Percentiles rank a stretch among this genome's conserved stretches.
These are phyloP conservation scores for Heteromormyrus szaboi DNA, from an alignment of 2,797 vertebrate species.

Conservation along the genomic window DNA sequence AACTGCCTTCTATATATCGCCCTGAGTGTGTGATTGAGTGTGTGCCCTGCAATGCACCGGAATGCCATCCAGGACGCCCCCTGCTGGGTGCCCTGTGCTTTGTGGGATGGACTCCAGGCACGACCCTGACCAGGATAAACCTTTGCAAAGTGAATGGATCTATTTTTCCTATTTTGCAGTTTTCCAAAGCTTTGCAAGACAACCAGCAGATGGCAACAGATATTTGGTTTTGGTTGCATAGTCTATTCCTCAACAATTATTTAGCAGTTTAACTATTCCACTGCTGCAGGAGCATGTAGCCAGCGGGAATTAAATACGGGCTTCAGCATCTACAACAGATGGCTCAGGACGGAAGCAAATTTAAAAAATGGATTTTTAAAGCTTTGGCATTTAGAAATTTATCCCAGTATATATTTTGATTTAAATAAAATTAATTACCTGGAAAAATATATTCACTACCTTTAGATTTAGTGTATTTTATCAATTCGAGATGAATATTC, in stretches of 20 bases:
- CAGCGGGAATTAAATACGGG: constrained; percentile 55
- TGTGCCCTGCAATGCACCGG: neutral
- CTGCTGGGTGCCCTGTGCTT: neutral
- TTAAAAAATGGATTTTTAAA: neutral
- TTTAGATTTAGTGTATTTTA: neutral
- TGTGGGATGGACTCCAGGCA: neutral
- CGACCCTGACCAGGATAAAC: neutral
- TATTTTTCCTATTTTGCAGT: neutral
- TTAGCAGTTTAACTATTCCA: neutral
- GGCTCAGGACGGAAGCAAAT: constrained; percentile 23
- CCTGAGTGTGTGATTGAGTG: neutral
- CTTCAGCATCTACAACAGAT: constrained; percentile 39
- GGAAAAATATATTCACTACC: neutral
- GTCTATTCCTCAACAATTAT: constrained; percentile 44
- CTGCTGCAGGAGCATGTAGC: constrained; percentile 50
- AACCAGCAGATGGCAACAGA: constrained; percentile 97
- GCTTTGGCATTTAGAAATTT: neutral
- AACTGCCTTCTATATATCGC: neutral
- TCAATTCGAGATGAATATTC: neutral
- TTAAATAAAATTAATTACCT: neutral
- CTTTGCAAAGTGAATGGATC: neutral
- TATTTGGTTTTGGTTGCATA: constrained; percentile 52
- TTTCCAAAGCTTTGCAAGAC: constrained; percentile 36
- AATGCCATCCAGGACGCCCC: neutral
- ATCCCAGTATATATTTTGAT: neutral